Base-by-base conservation (phyloP, 2,113 vertebrate species). In the Chunga burmeisteri region DNA sequence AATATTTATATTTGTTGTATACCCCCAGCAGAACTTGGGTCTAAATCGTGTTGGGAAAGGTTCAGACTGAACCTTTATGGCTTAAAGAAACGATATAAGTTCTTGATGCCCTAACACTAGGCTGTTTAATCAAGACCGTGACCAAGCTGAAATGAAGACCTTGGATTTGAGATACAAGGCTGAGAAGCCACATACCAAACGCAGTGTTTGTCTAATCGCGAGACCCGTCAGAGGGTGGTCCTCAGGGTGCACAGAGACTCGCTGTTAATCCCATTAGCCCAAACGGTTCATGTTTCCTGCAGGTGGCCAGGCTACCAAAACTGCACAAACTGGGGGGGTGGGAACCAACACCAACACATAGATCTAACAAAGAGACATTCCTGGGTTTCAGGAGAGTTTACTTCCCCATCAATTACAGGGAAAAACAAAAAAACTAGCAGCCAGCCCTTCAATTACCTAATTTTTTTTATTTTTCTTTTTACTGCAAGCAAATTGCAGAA, bases 221-320 rank as follows among this genome's bases (percentile, higher is more conserved):
- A 80, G 53, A 27, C 18, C 81, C 65, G 71, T 18, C 42, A 49
- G 81, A 55, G 73, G 47, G 70, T 68, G 73, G 44, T 61, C 62
- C 81, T 81, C 30, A 4, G 73, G 34, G 56, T 25, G 38, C 81
- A 88, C 89, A 85, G 84, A 87, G 87, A 30, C 78, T 25, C 81
- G 34, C 85, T 94, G 91, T 93, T 89, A 47, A 91, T 38, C 78
- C 47, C 66, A 70, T 65, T 29, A 88, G 79, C 62, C 88, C 88
- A 81, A 75, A 40, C 3, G 1, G 71, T 75, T 91, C 87, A 62
- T 9, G 4, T 72, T 88, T 96, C 96, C 92, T 91, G 75, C 94
- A 96, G 89, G 85, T 94, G 93, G 81, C 44, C 90, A 65, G 58
- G 55, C 87, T 81, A 86, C 75, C 81, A 86, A 67, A 77, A 81